A percentile compares a stretch with the other conserved stretches of the same genome.
Evolutionary conservation across 53 echinoderm and acorn worm species (phyloP).

Genomic region (Antedon mediterranea): DNA sequence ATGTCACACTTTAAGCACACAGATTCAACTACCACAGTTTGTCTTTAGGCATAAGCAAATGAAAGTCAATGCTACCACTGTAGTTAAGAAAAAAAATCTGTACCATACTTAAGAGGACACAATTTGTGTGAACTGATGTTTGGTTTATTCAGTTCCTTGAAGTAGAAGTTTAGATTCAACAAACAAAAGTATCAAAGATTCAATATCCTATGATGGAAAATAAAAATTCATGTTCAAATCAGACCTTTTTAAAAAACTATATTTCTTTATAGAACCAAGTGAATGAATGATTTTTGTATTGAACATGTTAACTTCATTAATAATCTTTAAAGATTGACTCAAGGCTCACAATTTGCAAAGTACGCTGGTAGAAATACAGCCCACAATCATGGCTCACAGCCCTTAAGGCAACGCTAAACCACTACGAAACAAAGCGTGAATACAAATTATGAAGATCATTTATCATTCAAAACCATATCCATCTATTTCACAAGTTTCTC

Average conservation of each 20-base stretch:
- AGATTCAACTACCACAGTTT: no score
- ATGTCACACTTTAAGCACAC: no score
- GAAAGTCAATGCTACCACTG: no score
- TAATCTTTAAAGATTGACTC: neutral
- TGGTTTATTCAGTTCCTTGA: no score
- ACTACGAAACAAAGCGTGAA: neutral
- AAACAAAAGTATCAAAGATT: no score
- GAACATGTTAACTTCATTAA: neutral
- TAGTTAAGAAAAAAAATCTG: no score
- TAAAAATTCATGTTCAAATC: no score
- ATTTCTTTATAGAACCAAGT: neutral
- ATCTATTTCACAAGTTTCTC: neutral
- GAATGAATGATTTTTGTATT: neutral
- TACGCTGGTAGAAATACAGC: neutral
- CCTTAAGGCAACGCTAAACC: neutral
- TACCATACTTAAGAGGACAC: no score
- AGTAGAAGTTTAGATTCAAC: no score
- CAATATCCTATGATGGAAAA: no score
- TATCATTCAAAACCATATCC: neutral
- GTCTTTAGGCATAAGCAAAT: no score
- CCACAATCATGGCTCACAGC: neutral
- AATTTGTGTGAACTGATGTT: no score
- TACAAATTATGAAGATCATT: neutral
- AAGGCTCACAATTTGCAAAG: neutral
- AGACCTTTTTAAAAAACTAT: neutral